phyloP scores from a whole-genome alignment of 2,797 vertebrate species.

The Cirrhinus mrigala region DNA sequence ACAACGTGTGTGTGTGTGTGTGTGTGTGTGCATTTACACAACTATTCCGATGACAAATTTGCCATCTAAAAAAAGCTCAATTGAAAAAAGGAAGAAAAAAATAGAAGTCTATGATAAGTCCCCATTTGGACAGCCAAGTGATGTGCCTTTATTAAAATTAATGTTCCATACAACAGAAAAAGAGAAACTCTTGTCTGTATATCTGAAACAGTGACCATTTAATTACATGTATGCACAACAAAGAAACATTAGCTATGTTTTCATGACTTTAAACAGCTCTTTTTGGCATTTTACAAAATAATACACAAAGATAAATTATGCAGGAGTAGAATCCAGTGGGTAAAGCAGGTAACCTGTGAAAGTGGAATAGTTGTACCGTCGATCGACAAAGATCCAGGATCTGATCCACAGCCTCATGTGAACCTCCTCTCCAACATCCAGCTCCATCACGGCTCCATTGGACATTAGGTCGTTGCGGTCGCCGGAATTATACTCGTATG shows the following conservation, averaged over 20 bases:
- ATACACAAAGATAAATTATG: neutral
- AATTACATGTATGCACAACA: neutral
- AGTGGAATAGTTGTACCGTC: conserved; percentile 53
- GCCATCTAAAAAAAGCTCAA: neutral
- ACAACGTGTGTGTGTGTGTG: neutral
- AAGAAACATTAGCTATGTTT: neutral
- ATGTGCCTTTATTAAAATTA: neutral
- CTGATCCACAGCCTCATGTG: conserved; percentile 52
- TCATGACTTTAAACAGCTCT: neutral
- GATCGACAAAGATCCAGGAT: conserved; percentile 53
- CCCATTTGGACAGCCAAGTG: neutral
- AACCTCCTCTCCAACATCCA: conserved; percentile 51
- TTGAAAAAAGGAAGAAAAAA: neutral
- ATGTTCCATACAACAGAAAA: too few species aligned
- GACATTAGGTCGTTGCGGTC: conserved; percentile 43
- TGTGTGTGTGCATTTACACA: neutral
- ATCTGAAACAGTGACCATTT: neutral
- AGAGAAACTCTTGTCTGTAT: neutral
- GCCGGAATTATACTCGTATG: conserved; percentile 48
- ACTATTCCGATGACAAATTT: neutral
- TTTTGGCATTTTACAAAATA: neutral
- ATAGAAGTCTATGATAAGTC: neutral
- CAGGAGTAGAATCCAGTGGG: conserved; percentile 21
- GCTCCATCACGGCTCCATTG: conserved; percentile 52
- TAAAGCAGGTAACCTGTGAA: conserved; percentile 59